Percentiles rank a stretch among this genome's conserved stretches.
These are phyloP conservation scores for Eurois occulta DNA, from an alignment of 2,888 invertebrate species.

Conservation along the genomic window DNA sequence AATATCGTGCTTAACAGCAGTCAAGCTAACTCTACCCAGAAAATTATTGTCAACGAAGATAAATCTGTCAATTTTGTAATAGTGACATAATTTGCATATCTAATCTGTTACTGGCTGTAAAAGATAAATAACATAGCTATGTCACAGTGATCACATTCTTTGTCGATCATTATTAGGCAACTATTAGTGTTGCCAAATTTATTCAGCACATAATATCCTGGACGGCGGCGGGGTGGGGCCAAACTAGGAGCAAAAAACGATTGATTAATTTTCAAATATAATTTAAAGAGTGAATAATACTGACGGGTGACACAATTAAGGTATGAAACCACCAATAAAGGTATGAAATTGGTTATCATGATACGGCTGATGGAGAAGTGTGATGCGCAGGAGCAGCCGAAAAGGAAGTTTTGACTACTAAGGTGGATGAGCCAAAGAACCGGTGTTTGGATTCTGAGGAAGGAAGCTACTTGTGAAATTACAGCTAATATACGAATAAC, in stretches of 20 bases:
- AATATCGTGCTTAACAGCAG: not conserved
- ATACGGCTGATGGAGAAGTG: too few species aligned
- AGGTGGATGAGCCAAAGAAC: too few species aligned
- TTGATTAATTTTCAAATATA: not conserved
- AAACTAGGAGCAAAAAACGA: constrained; percentile 23
- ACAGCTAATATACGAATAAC: too few species aligned
- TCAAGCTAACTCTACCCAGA: not conserved
- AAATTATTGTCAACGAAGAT: constrained; percentile 8
- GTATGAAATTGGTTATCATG: too few species aligned
- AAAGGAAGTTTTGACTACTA: too few species aligned
- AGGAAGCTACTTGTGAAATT: too few species aligned
- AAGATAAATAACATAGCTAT: constrained; percentile 51
- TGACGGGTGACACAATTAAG: too few species aligned
- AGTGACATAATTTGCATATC: constrained; percentile 38
- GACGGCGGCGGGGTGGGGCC: not conserved
- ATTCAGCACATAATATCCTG: constrained; percentile 40
- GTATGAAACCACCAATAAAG: too few species aligned
- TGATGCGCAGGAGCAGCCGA: too few species aligned
- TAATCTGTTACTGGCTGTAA: constrained; percentile 17
- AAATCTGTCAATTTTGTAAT: constrained; percentile 32
- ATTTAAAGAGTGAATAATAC: too few species aligned
- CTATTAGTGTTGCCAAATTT: constrained; percentile 67
- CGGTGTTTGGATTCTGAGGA: too few species aligned
- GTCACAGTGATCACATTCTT: constrained; percentile 69
- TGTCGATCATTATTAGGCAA: constrained; percentile 68